Evolutionary conservation across 1,140 invertebrate genomes (phyloP).

Genomic region (Drosophila nigromelanica): DNA sequence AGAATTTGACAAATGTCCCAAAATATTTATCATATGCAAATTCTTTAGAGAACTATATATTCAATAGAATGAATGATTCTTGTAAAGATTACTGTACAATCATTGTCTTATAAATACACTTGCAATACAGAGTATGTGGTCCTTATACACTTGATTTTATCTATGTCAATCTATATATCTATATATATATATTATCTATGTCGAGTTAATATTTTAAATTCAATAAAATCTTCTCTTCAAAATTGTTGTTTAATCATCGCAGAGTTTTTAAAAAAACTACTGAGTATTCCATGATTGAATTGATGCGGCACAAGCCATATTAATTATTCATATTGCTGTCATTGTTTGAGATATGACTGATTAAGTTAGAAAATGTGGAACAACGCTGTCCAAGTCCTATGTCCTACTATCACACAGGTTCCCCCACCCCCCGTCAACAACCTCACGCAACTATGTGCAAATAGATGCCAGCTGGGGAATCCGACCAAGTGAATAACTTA

Average conservation of each 20-base stretch:
- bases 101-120: no score
- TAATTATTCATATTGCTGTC: constrained; percentile 21
- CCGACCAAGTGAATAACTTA: not conserved
- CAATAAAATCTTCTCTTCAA: not conserved
- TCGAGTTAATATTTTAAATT: not conserved
- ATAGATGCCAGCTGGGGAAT: constrained; percentile 4
- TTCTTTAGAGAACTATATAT: no score
- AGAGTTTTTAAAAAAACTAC: not conserved
- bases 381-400: constrained; percentile 29
- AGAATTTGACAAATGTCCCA: no score
- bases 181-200: no score
- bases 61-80: no score
- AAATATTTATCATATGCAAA: no score
- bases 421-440: no score
- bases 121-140: no score
- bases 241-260: not conserved
- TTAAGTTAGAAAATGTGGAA: constrained; percentile 24
- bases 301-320: not conserved
- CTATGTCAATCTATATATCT: no score
- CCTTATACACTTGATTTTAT: no score
- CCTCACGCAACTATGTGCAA: not conserved
- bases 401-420: constrained; percentile 1
- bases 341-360: constrained; percentile 21
- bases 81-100: no score
- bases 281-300: not conserved